Base-by-base conservation (phyloP, 1,140 invertebrate genomes). In the Himalopsyche phryganea region DNA sequence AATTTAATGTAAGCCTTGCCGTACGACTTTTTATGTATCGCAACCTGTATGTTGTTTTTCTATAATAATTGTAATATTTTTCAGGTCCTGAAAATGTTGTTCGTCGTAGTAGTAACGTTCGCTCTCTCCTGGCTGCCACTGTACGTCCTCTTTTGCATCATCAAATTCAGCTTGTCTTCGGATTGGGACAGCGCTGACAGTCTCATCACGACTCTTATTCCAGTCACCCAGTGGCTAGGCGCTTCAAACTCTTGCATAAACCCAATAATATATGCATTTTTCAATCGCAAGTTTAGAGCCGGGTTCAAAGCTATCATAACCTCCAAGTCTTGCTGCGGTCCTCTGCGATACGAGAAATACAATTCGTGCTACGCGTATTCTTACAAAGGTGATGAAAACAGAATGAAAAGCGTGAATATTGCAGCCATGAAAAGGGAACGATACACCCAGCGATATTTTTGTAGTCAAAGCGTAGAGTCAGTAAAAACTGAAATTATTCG, bases 181-280 rank as follows among this genome's bases (percentile, higher is more conserved):
- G 61, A 61, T 5, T 38, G 55, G 7, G 56, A 60, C 2, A 19
- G 44, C 17, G 69, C 73, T 15, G 66, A 74, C 14, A 59, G 68
- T 7, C 45, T 81, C 5, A 68, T 80, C 7, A 65, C 75, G 28
- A 64, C 78, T 0, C 66, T 80, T 0, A 67, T 78, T 1, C 84
- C 85, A 0, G 67, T 86, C 6, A 81, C 84, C 10, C 85, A 87
- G 67, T 87, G 85, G 84, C 69, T 88, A 1, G 84, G 82, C 0
- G 73, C 81, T 1, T 80, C 82, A 36, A 70, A 78, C 63, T 73
- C 74, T 4, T 71, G 74, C 56, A 69, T 80, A 17, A 79, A 80
- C 55, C 69, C 79, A 0, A 65, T 88, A 1, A 77, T 88, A 9
- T 87, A 87, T 69, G 82, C 83, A 20, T 83, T 81, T 65, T 85